Percentiles rank a stretch among this genome's conserved stretches.
These are phyloP conservation scores for Achroia grisella DNA, from an alignment of 1,140 invertebrate genomes.

Conservation along the genomic window DNA sequence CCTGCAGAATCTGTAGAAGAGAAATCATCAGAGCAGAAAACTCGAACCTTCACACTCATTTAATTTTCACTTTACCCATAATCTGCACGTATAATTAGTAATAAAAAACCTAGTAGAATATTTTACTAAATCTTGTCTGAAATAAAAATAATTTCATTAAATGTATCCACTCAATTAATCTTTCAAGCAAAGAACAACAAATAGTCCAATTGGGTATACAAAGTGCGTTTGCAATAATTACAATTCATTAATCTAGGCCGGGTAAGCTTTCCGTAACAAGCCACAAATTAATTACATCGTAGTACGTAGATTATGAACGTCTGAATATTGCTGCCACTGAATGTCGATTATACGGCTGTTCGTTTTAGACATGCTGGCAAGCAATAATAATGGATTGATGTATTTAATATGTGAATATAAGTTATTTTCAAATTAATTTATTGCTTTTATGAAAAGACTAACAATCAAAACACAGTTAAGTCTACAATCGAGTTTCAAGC, in stretches of 20 bases:
- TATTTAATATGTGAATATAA: too few relatives aligned
- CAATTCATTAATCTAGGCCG: conserved; percentile 53
- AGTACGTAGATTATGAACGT: conserved; percentile 34
- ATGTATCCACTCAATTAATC: conserved; percentile 16
- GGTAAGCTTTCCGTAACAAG: conserved; percentile 48
- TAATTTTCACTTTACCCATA: too few relatives aligned
- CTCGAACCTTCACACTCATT: too few relatives aligned
- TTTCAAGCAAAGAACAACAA: conserved; percentile 14
- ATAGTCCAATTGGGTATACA: conserved; percentile 10
- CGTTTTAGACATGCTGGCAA: conserved; percentile 8
- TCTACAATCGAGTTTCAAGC: too few relatives aligned
- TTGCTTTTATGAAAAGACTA: too few relatives aligned
- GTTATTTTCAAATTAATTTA: too few relatives aligned
- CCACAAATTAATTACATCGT: conserved; percentile 64
- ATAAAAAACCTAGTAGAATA: too few relatives aligned
- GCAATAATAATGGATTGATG: neutral
- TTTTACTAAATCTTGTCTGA: too few relatives aligned
- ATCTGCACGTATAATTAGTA: too few relatives aligned
- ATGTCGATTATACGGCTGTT: conserved; percentile 27
- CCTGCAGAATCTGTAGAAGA: too few relatives aligned
- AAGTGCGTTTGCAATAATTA: conserved; percentile 44
- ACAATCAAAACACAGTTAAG: too few relatives aligned
- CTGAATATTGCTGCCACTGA: conserved; percentile 26
- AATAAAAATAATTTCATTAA: neutral
- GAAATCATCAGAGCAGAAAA: too few relatives aligned